These are phyloP conservation scores for Synanthedon tipuliformis DNA, from an alignment of 2,888 invertebrate genomes.

Conservation along the genomic window DNA sequence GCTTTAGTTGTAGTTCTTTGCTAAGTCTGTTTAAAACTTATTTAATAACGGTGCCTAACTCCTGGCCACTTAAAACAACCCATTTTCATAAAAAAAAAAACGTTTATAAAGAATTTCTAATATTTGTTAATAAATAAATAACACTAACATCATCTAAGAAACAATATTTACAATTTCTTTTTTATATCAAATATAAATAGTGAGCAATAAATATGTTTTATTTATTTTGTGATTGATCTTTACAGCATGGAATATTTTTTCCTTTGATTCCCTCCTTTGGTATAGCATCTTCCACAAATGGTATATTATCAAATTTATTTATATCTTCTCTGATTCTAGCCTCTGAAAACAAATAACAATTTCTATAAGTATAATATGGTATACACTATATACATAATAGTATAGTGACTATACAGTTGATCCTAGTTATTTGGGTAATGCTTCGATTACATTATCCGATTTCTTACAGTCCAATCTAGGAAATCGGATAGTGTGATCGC, in stretches of 20 bases:
- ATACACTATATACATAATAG: too few species aligned
- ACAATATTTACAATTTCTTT: not conserved
- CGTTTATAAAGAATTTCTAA: not conserved
- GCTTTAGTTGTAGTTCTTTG: too few species aligned
- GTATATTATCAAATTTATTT: constrained; percentile 73
- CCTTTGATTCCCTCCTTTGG: constrained; percentile 29
- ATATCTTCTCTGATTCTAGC: constrained; percentile 73
- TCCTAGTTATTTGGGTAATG: too few species aligned
- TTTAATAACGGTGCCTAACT: too few species aligned
- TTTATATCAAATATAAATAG: not conserved
- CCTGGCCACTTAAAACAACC: too few species aligned
- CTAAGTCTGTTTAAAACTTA: too few species aligned
- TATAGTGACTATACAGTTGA: too few species aligned
- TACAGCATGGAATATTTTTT: constrained; percentile 12
- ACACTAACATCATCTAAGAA: not conserved
- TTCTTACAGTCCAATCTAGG: too few species aligned
- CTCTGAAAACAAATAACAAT: constrained; percentile 53
- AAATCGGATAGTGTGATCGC: too few species aligned
- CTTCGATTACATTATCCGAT: too few species aligned
- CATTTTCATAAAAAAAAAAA: not conserved
- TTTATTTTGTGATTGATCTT: constrained; percentile 29
- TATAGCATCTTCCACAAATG: constrained; percentile 66
- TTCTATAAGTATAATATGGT: too few species aligned
- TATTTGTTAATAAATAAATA: not conserved
- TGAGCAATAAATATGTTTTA: constrained; percentile 6